Evolutionary conservation across 2,797 vertebrate species (phyloP), one percentile per base, ranked within the genome.

Genomic region (Scolopax bukidnonensis): DNA sequence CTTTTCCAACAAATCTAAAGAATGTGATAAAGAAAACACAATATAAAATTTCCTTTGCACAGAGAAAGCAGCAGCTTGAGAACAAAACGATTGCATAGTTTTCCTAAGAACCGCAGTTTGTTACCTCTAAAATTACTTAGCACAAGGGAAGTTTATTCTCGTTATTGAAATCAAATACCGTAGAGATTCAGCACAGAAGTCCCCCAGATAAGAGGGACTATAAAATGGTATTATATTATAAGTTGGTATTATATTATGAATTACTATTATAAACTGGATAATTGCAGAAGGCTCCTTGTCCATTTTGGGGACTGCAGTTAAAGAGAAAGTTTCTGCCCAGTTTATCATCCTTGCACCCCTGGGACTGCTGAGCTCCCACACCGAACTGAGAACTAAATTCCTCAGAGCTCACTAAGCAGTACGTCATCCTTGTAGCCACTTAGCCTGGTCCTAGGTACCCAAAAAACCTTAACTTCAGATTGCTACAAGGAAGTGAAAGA

Each of bases 281-380:
- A 47, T 54, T 64, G 86, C 15, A 47, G 70, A 91, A n/a, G 25
- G 17, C 4, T 63, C 6, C 24, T 68, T 65, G 16, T 27, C n/a
- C 7, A 0, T 30, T 67, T 76, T 1, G 3, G 10, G 5, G 8
- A 8, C 40, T 75, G 17, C 16, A 16, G 17, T 17, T 59, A 38
- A 77, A 87, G 73, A 54, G 11, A 48, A 1, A 4, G 2, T 83
- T 93, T 68, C 54, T 93, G 24, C 12, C 10, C 50, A 32, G 23
- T 85, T 92, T 80, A 65, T 80, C 15, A 23, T 14, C 11, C 32
- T 73, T 70, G n/a, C 33, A 43, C 8, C 9, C 30, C 45, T 54
- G 74, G 41, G 60, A 84, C 16, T 2, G 1, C 78, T 77, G 60
- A 67, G n/a, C 15, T 92, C 47, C 63, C 36, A 53, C 16, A 20